phyloP scores from a whole-genome alignment of 2,797 vertebrate genomes.

The Denticeps clupeoides region DNA sequence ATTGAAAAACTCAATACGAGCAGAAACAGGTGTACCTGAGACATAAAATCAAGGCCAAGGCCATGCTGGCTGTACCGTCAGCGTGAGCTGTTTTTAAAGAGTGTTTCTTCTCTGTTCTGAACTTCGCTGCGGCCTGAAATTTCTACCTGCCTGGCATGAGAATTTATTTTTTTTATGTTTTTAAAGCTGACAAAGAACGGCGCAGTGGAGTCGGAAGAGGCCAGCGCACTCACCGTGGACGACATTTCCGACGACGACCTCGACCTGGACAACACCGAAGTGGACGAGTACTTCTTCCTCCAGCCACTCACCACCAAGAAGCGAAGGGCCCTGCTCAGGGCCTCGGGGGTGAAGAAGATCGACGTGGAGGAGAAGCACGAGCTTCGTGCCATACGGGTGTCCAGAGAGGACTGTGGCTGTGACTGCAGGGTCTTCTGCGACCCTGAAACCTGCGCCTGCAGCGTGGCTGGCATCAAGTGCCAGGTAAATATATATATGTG shows the following conservation, averaged over 20 bases:
- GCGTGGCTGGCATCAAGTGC: constrained; percentile 95
- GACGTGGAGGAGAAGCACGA: constrained; percentile 97
- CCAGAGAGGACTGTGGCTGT: constrained; percentile 94
- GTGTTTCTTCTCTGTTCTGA: no score
- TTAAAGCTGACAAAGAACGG: constrained; percentile 98
- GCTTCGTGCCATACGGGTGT: constrained; percentile 85
- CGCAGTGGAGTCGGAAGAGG: constrained; percentile 89
- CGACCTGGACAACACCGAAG: constrained; percentile 95
- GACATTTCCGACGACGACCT: constrained; percentile 98
- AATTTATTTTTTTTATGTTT: no score
- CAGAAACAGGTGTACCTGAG: no score
- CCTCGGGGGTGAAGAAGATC: constrained; percentile 93
- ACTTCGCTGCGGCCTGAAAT: no score
- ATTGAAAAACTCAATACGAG: no score
- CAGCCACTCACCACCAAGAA: constrained; percentile 97
- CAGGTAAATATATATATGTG: constrained; percentile 63
- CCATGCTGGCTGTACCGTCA: no score
- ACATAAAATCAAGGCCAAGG: no score
- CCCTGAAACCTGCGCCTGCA: constrained; percentile 95
- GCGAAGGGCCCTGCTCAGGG: constrained; percentile 77
- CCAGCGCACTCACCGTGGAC: constrained; percentile 80
- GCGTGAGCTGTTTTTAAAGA: no score
- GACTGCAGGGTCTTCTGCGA: constrained; percentile 95
- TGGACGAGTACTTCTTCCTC: constrained; percentile 98
- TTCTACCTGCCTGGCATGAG: no score